Evolutionary conservation across 2,888 invertebrate species (phyloP), one percentile per base, ranked within the genome.

Genomic region (Lycia hirtaria): DNA sequence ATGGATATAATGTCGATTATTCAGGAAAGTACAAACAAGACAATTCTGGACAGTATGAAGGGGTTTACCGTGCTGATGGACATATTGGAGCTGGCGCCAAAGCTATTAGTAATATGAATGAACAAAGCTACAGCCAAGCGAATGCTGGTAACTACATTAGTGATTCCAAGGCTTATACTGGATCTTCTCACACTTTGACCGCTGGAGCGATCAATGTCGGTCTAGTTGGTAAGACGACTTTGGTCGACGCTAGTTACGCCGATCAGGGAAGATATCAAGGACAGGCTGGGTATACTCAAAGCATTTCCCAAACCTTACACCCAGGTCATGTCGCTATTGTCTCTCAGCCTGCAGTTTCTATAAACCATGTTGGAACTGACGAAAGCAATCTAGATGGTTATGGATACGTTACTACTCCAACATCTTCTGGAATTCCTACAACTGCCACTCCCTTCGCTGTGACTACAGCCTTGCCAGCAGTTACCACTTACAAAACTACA

Each of bases 171-270:
- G 85, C 81, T 2, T 80, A 79, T 17, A 83, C 85, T 30, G 89
- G 90, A 5, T 79, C 78, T 0, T 84, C 88, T 5, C 92, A 92
- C 45, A 86, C 85, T 41, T 74, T 92, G 19, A 87, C 91, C 3
- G 90, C 90, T 9, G 92, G 92, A 24, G 90, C 92, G 26, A 80
- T 92, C 0, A 92, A 91, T 64, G 89, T 92, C 10, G 92, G 87
- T 22, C 75, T 92, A 32, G 92, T 92, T 5, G 92, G 92, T 28
- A 92, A 92, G 72, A 92, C 92, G 1, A 87, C 87, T 10, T 74
- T 92, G 50, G 72, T 92, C 0, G 92, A 92, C 53, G 77, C 81
- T 20, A 78, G 76, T 43, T 84, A 87, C 53, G 75, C 72, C 1
- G 72, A 85, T 43, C 82, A 87, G 64, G 69, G 58, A 1, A 78